Percentiles rank a stretch among this genome's conserved stretches.
These are phyloP conservation scores for Hydractinia symbiolongicarpus DNA, from an alignment of 30 jellyfish, hydroid and myxozoan genomes.

Conservation along the genomic window DNA sequence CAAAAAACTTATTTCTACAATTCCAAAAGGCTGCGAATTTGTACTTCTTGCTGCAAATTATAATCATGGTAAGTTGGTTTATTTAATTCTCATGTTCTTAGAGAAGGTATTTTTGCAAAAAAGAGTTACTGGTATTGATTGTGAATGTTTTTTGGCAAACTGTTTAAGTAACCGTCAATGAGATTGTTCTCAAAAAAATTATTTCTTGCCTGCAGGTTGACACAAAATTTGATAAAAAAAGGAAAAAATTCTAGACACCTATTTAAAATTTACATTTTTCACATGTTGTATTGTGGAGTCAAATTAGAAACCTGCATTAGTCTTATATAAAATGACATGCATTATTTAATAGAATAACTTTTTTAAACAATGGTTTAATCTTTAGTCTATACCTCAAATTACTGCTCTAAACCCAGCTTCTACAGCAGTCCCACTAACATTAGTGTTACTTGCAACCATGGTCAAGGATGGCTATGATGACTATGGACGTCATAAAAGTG, in stretches of 20 bases:
- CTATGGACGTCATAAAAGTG: conserved; percentile 90
- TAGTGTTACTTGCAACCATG: conserved; percentile 82
- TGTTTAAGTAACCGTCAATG: too few species aligned
- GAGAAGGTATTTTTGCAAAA: background rate
- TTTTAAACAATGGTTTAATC: background rate
- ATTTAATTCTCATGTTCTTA: background rate
- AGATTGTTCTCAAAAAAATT: too few species aligned
- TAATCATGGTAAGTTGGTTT: conserved; percentile 75
- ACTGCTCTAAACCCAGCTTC: conserved; percentile 93
- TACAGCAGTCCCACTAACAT: conserved; percentile 82
- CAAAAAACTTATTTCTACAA: conserved; percentile 81
- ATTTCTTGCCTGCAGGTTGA: too few species aligned
- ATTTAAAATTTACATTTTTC: too few species aligned
- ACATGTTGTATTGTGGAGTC: background rate
- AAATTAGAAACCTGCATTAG: background rate
- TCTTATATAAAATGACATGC: background rate
- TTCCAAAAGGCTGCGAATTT: conserved; percentile 80
- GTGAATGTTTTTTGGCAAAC: too few species aligned
- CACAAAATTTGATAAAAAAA: too few species aligned
- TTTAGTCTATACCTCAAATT: conserved; percentile 84
- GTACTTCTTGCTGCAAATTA: conserved; percentile 74
- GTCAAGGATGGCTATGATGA: conserved; percentile 90
- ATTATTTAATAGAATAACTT: background rate
- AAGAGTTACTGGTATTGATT: too few species aligned
- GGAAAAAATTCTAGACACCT: too few species aligned